Evolutionary conservation across 2,888 invertebrate species (phyloP).

Genomic region (Mayetiola destructor): DNA sequence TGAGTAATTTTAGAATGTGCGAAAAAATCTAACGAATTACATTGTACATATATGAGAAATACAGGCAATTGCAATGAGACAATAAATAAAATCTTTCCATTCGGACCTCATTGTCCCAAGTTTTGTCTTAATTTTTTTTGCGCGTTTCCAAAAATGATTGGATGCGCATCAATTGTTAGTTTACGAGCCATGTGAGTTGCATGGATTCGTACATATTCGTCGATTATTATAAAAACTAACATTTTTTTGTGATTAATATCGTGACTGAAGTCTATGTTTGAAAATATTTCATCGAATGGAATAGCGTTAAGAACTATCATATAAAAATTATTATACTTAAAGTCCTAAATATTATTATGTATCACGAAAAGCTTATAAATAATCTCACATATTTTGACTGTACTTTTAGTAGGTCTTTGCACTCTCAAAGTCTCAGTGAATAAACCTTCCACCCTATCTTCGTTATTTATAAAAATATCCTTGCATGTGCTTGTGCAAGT

Average conservation of each 20-base stretch:
- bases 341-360: background rate
- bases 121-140: background rate
- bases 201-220: background rate
- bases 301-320: background rate
- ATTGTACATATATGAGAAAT: too few relatives aligned
- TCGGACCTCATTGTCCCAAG: background rate
- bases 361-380: background rate
- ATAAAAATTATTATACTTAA: background rate
- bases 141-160: background rate
- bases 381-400: background rate
- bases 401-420: background rate
- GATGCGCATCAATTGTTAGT: background rate
- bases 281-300: background rate
- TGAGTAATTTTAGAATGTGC: too few relatives aligned
- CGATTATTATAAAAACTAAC: background rate
- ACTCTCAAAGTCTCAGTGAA: background rate
- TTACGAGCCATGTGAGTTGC: background rate
- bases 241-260: background rate
- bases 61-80: too few relatives aligned
- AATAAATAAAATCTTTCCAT: too few relatives aligned
- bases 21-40: too few relatives aligned
- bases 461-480: background rate
- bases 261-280: background rate
- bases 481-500: background rate
- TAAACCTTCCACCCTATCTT: background rate